phyloP scores from a whole-genome alignment of 2,797 vertebrate genomes.

The Alfaro cultratus region DNA sequence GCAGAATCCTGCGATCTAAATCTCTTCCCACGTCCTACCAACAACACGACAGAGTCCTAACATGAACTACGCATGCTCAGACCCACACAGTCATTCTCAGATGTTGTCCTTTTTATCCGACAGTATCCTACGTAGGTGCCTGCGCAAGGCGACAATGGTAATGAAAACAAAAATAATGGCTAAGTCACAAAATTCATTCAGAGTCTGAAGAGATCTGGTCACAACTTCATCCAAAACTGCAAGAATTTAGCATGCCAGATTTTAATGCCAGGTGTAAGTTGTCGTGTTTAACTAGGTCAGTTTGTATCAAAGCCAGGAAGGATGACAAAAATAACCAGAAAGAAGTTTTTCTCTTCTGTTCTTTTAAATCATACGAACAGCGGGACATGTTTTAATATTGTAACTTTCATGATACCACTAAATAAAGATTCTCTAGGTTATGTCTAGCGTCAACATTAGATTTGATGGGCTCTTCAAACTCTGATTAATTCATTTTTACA shows the following conservation, averaged over 20 bases:
- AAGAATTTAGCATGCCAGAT: not conserved
- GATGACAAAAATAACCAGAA: not conserved
- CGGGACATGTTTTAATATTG: not conserved
- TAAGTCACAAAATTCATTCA: not conserved
- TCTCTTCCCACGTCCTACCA: not conserved
- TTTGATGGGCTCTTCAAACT: conserved; percentile 15
- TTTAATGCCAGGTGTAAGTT: not conserved
- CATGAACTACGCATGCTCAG: not conserved
- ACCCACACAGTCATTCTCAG: not conserved
- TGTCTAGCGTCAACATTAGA: not conserved
- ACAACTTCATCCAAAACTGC: not conserved
- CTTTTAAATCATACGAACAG: not conserved
- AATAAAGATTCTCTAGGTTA: not conserved
- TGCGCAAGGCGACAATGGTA: not conserved
- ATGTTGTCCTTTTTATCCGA: not conserved
- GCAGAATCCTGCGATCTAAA: not conserved
- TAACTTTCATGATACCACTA: not conserved
- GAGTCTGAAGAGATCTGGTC: not conserved
- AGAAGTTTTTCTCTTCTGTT: not conserved
- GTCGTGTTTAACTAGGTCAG: not conserved
- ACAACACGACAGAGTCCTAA: not conserved
- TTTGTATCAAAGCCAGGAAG: not conserved
- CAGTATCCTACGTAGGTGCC: not conserved
- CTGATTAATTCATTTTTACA: not conserved
- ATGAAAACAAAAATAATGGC: not conserved